Evolutionary conservation across 2,797 vertebrate species (phyloP).

Genomic region (Hafferia zeledoni): DNA sequence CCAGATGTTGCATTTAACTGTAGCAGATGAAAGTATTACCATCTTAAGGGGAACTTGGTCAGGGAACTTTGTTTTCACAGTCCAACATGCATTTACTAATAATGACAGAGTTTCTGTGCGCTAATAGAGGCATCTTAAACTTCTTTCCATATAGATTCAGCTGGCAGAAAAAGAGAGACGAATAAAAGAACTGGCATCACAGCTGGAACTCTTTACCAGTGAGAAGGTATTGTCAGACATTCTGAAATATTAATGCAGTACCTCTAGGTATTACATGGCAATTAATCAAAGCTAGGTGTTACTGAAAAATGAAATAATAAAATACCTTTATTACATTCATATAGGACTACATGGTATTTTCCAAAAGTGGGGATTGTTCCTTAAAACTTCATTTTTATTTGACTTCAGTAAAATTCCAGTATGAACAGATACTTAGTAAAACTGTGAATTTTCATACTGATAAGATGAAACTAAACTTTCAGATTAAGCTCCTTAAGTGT

Average conservation of each 20-base stretch:
- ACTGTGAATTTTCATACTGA: neutral
- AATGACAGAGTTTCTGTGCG: neutral
- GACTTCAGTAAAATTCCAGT: neutral
- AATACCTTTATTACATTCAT: neutral
- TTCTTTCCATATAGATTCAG: constrained; percentile 82
- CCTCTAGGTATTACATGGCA: neutral
- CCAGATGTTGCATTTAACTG: neutral
- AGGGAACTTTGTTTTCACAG: neutral
- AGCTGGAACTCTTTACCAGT: constrained; percentile 80
- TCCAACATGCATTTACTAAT: neutral
- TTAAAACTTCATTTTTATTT: neutral
- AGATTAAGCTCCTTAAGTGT: neutral
- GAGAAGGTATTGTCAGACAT: constrained; percentile 82
- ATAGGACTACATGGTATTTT: neutral
- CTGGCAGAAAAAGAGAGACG: constrained; percentile 90
- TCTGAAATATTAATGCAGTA: neutral
- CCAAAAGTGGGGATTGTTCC: neutral
- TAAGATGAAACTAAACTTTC: neutral
- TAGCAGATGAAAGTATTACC: neutral
- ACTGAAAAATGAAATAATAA: neutral
- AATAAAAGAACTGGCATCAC: constrained; percentile 88
- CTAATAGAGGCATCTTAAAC: neutral
- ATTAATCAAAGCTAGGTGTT: neutral
- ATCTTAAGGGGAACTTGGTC: neutral
- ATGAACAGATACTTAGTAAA: neutral